Conservation (phyloP, 2,888 invertebrate species). For the Ectobius pallidus region DNA sequence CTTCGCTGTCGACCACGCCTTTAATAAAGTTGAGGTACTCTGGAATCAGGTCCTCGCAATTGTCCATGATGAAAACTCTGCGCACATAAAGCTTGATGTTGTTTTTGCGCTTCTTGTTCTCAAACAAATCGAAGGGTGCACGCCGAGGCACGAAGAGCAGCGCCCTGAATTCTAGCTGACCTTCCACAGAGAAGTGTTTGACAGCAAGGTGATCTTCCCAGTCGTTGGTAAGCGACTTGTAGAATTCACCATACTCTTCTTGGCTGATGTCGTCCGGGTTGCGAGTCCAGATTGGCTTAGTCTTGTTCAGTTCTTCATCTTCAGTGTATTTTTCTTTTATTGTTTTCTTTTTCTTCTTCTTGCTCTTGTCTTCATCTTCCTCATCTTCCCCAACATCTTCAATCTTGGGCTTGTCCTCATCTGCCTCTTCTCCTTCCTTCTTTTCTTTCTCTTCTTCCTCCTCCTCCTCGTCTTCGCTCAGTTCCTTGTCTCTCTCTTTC, state of each 20-base stretch:
- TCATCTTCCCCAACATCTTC: slow-evolving; percentile 71
- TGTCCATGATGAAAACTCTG: slow-evolving; percentile 99
- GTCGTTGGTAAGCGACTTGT: slow-evolving; percentile 96
- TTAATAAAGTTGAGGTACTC: slow-evolving; percentile 96
- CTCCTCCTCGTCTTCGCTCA: slow-evolving; percentile 91
- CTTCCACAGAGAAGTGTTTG: slow-evolving; percentile 93
- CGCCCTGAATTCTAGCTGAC: slow-evolving; percentile 93
- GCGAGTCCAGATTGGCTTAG: slow-evolving; percentile 97
- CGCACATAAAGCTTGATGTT: slow-evolving; percentile 98
- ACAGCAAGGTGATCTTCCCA: slow-evolving; percentile 98
- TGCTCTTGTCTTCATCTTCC: too few species aligned
- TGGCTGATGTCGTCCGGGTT: slow-evolving; percentile 96
- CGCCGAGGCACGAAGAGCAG: slow-evolving; percentile 90
- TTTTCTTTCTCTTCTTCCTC: slow-evolving; percentile 56
- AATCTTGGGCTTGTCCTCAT: slow-evolving; percentile 72
- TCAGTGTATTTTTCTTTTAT: slow-evolving; percentile 98
- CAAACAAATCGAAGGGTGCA: slow-evolving; percentile 91
- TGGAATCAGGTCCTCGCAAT: slow-evolving; percentile 99
- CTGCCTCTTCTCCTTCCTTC: slow-evolving; percentile 56
- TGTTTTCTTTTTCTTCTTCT: slow-evolving; percentile 94
- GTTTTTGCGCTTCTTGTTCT: slow-evolving; percentile 97
- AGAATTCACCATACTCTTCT: slow-evolving; percentile 97
- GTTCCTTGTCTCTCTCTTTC: slow-evolving; percentile 96
- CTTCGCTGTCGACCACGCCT: slow-evolving; percentile 99
- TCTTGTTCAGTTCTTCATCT: slow-evolving; percentile 98